Evolutionary conservation across 2,888 invertebrate genomes (phyloP).

Genomic region (Cerastis rubricosa): DNA sequence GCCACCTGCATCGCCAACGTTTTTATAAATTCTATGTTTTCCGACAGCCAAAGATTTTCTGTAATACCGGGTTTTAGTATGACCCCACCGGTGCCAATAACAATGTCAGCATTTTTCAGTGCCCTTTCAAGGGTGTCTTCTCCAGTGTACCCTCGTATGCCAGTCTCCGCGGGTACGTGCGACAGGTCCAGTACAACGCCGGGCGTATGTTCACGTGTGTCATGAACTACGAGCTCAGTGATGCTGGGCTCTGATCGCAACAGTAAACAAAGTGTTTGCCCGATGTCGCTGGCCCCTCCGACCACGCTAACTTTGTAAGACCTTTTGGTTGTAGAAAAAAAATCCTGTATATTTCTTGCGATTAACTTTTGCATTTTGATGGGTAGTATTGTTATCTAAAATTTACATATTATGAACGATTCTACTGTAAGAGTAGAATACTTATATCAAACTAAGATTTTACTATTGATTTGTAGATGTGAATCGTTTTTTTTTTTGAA

Average conservation of each 20-base stretch:
- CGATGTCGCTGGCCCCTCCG: constrained; percentile 87
- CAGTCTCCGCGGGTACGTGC: constrained; percentile 83
- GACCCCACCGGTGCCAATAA: constrained; percentile 92
- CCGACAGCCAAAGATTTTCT: constrained; percentile 90
- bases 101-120: constrained; percentile 91
- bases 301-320: constrained; percentile 81
- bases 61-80: constrained; percentile 91
- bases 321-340: constrained; percentile 51
- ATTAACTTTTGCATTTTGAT: constrained; percentile 61
- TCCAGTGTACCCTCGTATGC: constrained; percentile 78
- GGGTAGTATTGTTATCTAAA: neutral
- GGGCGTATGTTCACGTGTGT: constrained; percentile 80
- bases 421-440: neutral
- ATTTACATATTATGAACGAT: constrained; percentile 36
- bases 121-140: constrained; percentile 76
- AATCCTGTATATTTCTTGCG: constrained; percentile 49
- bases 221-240: constrained; percentile 91
- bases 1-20: constrained; percentile 76
- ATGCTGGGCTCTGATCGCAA: constrained; percentile 91
- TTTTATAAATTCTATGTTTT: constrained; percentile 84
- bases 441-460: neutral
- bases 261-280: constrained; percentile 90
- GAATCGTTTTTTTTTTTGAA: neutral
- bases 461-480: neutral
- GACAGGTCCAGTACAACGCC: constrained; percentile 86